Percentiles rank a stretch among this genome's conserved stretches.
Evolutionary conservation across 1,140 invertebrate genomes (phyloP).

Genomic region (Euura lappo): DNA sequence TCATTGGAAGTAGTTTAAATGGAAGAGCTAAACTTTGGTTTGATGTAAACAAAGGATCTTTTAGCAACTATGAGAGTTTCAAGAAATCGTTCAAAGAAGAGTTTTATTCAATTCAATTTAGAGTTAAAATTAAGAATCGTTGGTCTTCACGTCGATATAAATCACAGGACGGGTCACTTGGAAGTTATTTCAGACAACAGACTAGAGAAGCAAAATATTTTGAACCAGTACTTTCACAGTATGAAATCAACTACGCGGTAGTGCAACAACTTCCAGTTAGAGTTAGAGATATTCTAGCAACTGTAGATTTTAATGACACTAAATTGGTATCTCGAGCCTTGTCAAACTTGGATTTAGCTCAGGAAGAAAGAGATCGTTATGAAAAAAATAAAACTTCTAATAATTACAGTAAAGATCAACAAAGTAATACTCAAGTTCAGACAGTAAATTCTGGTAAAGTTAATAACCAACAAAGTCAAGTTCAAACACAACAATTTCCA

Average conservation of each 20-base stretch:
- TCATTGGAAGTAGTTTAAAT: neutral
- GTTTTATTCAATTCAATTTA: slow-evolving; percentile 22
- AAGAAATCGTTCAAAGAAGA: slow-evolving; percentile 17
- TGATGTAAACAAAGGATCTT: neutral
- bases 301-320: slow-evolving; percentile 14
- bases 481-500: neutral
- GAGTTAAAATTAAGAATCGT: slow-evolving; percentile 19
- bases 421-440: neutral
- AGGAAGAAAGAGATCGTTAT: slow-evolving; percentile 9
- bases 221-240: neutral
- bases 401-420: neutral
- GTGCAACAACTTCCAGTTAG: slow-evolving; percentile 20
- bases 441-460: neutral
- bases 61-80: slow-evolving; percentile 9
- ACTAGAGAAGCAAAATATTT: slow-evolving; percentile 8
- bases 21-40: neutral
- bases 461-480: neutral
- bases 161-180: slow-evolving; percentile 10
- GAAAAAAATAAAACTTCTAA: neutral
- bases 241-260: slow-evolving; percentile 21
- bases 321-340: slow-evolving; percentile 3
- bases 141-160: slow-evolving; percentile 18
- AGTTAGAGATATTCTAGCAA: slow-evolving; percentile 17
- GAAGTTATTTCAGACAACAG: slow-evolving; percentile 16
- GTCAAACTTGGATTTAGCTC: slow-evolving; percentile 11